Percentiles rank a stretch among this genome's conserved stretches.
phyloP scores from a whole-genome alignment of 2,888 invertebrate species.

The Acronicta alni region DNA sequence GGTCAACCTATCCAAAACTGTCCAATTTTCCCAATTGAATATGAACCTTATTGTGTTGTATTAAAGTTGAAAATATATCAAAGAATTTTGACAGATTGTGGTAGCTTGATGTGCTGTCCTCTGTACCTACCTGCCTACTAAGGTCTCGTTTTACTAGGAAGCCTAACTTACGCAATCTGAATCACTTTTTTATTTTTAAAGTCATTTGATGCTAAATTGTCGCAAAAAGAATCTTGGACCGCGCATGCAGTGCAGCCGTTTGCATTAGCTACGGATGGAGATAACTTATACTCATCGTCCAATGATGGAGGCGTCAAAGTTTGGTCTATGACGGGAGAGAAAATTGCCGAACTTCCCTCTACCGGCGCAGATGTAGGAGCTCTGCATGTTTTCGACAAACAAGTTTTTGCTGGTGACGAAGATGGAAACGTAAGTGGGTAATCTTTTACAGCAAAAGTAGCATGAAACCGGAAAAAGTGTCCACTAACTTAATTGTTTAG shows the following conservation, averaged over 20 bases:
- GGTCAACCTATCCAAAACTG: too few relatives aligned
- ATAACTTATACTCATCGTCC: slow-evolving; percentile 89
- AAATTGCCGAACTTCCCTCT: slow-evolving; percentile 72
- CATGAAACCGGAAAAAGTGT: too few relatives aligned
- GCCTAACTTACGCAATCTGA: not conserved
- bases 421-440: slow-evolving; percentile 88
- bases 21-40: too few relatives aligned
- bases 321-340: slow-evolving; percentile 84
- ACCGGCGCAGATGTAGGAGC: slow-evolving; percentile 79
- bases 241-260: slow-evolving; percentile 91
- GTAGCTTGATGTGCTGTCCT: too few relatives aligned
- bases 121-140: too few relatives aligned
- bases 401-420: slow-evolving; percentile 90
- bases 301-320: slow-evolving; percentile 90
- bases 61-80: too few relatives aligned
- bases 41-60: too few relatives aligned
- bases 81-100: too few relatives aligned
- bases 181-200: slow-evolving; percentile 45
- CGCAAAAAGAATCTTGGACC: slow-evolving; percentile 74
- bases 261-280: slow-evolving; percentile 87
- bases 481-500: too few relatives aligned
- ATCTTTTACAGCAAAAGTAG: too few relatives aligned
- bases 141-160: too few relatives aligned
- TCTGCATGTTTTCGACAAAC: slow-evolving; percentile 73
- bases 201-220: slow-evolving; percentile 74